Evolutionary conservation across 2,113 vertebrate species (phyloP), one percentile per base, ranked within the genome.

Genomic region (Lethenteron reissneri): DNA sequence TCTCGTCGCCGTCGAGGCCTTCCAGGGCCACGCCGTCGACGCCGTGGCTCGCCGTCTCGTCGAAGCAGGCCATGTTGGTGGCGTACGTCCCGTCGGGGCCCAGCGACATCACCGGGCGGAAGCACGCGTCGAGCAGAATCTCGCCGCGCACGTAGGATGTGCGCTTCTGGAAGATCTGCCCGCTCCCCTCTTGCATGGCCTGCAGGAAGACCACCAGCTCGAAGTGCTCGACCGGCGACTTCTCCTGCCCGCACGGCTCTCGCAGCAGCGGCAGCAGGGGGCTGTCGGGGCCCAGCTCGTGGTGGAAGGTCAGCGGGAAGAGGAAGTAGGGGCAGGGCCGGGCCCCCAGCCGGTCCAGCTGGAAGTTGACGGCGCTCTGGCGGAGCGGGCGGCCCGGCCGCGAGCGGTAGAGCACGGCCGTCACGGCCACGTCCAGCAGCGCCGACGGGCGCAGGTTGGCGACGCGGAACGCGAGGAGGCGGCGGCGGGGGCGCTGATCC

Each of bases 181-280:
- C 92, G 15, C 89, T 94, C 75, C 87, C 85, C 74, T 96, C 92
- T 77, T 95, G 89, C 73, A 86, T 80, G 14, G 94, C 91, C 1
- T 90, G 88, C 56, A 97, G 81, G 75, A 92, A 95, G 58, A 96
- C 71, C 1, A 97, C 91, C 74, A 97, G 74, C 78, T 97, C 94
- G 74, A 90, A 95, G 74, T 88, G 84, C 57, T 73, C 75, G 76
- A 79, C 72, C 25, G 76, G 75, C 60, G 80, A 75, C 2, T 77
- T 79, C 76, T 87, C 85, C 41, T 41, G 41, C 41, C 41, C 41
- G 41, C 41, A 41, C 41, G 41, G 41, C 59, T 85, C 81, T 59
- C 83, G 84, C 56, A 96, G 81, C 58, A 85, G 79, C 10, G 82
- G 77, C 73, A 83, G 85, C 70, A 97, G 80, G 0, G 91, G 89